Base-by-base conservation (phyloP, 2,113 vertebrate genomes). In the Cavia porcellus region DNA sequence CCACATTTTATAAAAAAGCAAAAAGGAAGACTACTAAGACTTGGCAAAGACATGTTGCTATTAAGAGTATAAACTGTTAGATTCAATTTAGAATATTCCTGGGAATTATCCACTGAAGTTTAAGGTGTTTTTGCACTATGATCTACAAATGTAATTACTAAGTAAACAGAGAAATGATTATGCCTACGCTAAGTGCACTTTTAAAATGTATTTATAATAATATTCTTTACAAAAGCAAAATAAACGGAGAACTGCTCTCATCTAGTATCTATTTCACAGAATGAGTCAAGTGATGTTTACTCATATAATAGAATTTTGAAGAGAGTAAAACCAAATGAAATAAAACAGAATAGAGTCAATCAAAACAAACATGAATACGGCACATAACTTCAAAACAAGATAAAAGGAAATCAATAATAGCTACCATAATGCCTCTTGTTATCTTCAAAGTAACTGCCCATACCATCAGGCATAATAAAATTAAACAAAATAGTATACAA, bases 81-180 rank as follows among this genome's bases (percentile, higher is more conserved):
- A 42, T 66, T 28, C 2, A 93, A 38, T n/a, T 89, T 93, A 91
- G 59, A 95, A 62, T 83, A 82, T 5, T 59, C 20, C 94, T 52
- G 82, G 70, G 50, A 91, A 86, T 68, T 86, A 89, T 62, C 7
- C 6, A 59, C 28, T 79, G 32, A 89, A 35, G 5, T 45, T 75
- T 20, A 94, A 91, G 15, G 0, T 77, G 4, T 66, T 85, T 47
- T 42, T 83, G 38, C 5, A 28, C 10, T 50, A 9, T 95, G 42
- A 92, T 17, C 17, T 45, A 89, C 87, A 93, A 95, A 85, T 79
- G 20, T 13, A 28, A 74, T 79, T 72, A 90, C 0, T 22, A 17
- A 24, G 35, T 30, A 90, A 90, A 89, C 5, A 75, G n/a, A 62
- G 47, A 89, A 89, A 70, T 25, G 22, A 82, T 59, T 95, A 57